phyloP scores from a whole-genome alignment of 30 jellyfish, hydroid and myxozoan genomes.

The Turritopsis rubra region DNA sequence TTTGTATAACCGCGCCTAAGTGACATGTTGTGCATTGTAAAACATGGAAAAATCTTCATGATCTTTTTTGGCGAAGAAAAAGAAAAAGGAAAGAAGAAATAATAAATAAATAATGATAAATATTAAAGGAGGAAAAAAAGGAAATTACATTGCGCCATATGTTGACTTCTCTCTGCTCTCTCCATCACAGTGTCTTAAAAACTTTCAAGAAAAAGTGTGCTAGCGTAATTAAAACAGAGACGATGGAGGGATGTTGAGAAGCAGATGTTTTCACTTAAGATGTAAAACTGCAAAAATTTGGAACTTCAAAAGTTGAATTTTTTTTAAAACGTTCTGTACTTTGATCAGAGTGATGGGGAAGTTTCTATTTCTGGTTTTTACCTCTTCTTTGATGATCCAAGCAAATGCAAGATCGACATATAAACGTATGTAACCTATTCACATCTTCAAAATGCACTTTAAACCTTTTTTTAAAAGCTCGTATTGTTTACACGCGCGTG shows the following conservation, averaged over 20 bases:
- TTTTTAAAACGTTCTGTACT: background rate
- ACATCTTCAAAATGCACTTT: too few relatives aligned
- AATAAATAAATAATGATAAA: background rate
- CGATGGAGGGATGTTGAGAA: background rate
- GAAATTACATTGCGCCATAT: background rate
- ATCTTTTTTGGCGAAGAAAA: background rate
- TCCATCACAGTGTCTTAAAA: background rate
- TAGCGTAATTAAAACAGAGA: background rate
- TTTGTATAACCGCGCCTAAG: too few relatives aligned
- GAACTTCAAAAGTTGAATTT: background rate
- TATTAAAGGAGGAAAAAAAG: background rate
- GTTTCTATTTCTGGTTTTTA: background rate
- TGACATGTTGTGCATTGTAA: too few relatives aligned
- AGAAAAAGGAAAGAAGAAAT: background rate
- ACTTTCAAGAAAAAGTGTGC: background rate
- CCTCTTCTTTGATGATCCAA: background rate
- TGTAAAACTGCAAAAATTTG: background rate
- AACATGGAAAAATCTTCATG: background rate
- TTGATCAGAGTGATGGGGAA: background rate
- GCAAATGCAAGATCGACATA: background rate
- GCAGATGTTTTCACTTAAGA: background rate
- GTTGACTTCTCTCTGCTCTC: background rate
- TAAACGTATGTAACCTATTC: background rate
- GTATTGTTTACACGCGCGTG: background rate
- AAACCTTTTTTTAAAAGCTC: background rate